phyloP scores from a whole-genome alignment of 37 sponge, comb jelly and placozoan species.

The Aplysina aerophoba region DNA sequence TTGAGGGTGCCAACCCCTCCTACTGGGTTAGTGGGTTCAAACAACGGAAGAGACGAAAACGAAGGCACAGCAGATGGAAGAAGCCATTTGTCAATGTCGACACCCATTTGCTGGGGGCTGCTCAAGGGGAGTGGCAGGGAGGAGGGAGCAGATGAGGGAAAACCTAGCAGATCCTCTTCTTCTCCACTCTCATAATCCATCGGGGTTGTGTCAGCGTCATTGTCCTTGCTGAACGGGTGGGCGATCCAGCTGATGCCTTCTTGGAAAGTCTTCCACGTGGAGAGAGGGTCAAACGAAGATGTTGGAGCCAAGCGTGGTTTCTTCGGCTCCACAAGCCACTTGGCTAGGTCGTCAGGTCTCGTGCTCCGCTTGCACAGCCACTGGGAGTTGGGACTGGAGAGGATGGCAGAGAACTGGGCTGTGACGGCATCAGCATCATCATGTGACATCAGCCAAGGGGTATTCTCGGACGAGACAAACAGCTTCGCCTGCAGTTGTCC shows the following conservation, averaged over 20 bases:
- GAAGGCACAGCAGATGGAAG: not conserved
- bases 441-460: not conserved
- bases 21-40: too few species aligned
- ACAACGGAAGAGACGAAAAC: too few species aligned
- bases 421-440: not conserved
- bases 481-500: not conserved
- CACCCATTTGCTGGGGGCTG: too few species aligned
- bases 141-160: too few species aligned
- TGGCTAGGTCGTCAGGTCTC: too few species aligned
- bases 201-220: not conserved
- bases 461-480: not conserved
- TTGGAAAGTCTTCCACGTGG: not conserved
- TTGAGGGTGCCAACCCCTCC: too few species aligned
- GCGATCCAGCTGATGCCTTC: not conserved
- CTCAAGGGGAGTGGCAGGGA: not conserved
- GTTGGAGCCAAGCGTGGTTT: too few species aligned
- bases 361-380: too few species aligned
- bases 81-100: conserved; percentile 1
- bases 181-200: not conserved
- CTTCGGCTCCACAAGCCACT: too few species aligned
- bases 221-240: not conserved
- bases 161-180: too few species aligned
- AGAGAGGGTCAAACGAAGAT: too few species aligned
- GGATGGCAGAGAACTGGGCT: not conserved
- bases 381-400: not conserved